phyloP scores from a whole-genome alignment of 2,113 vertebrate genomes.

The Rattus rattus region DNA sequence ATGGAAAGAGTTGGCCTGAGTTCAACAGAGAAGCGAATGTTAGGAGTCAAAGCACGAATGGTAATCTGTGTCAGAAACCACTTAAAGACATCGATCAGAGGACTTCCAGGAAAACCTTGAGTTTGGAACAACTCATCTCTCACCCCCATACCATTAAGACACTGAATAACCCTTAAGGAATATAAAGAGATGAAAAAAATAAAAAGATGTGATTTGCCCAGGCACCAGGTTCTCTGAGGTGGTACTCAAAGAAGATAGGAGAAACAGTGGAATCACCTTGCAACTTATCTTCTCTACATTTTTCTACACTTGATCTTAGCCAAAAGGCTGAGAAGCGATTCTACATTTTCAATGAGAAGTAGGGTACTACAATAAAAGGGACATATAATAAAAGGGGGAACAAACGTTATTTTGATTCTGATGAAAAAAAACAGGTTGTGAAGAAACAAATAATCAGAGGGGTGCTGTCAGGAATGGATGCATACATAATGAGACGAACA shows the following conservation, averaged over 20 bases:
- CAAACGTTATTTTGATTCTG: neutral
- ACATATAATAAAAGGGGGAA: neutral
- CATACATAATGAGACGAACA: neutral
- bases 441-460: neutral
- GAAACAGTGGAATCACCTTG: rapidly evolving
- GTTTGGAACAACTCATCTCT: constrained; percentile 32
- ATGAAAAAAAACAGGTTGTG: neutral
- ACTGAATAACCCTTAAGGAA: neutral
- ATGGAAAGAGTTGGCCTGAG: neutral
- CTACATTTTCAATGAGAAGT: neutral
- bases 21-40: neutral
- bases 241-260: neutral
- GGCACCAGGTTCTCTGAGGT: neutral
- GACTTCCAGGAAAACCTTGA: constrained; percentile 65
- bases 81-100: constrained; percentile 68
- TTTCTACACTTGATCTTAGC: too few species aligned
- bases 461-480: neutral
- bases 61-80: constrained; percentile 66
- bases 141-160: neutral
- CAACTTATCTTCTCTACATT: neutral
- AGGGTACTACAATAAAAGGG: neutral
- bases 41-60: constrained; percentile 36
- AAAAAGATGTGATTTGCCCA: neutral
- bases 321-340: neutral
- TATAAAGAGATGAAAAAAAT: neutral